These are phyloP conservation scores for Trissolcus brochymenae DNA, from an alignment of 2,888 invertebrate genomes.

Conservation along the genomic window DNA sequence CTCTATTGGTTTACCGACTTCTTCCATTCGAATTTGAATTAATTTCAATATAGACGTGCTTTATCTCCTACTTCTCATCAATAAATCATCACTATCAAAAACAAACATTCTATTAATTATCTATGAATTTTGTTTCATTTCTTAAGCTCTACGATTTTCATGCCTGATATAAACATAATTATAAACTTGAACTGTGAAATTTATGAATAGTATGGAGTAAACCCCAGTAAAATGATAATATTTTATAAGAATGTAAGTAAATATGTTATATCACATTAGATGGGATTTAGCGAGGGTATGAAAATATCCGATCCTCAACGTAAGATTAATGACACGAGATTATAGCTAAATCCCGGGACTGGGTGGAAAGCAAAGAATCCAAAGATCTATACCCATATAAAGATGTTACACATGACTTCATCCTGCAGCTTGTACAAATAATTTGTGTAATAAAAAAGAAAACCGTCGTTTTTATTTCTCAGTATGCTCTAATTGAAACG, in stretches of 20 bases:
- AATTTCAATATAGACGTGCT: conserved; percentile 34
- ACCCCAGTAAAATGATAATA: conserved; percentile 8
- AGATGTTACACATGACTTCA: conserved; percentile 33
- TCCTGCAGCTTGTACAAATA: conserved; percentile 10
- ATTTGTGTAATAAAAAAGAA: neutral
- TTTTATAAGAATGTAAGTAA: conserved; percentile 16
- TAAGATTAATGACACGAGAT: conserved; percentile 74
- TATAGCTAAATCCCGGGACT: conserved; percentile 63
- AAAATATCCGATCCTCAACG: conserved; percentile 62
- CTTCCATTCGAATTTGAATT: conserved; percentile 40
- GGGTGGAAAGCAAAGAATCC: conserved; percentile 65
- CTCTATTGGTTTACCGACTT: conserved; percentile 14
- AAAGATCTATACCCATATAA: conserved; percentile 59
- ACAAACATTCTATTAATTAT: neutral
- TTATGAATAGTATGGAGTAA: no score
- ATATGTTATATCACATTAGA: conserved; percentile 39
- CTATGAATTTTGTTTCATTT: no score
- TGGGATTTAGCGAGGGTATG: conserved; percentile 58
- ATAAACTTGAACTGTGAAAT: no score
- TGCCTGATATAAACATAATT: neutral
- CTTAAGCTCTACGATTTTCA: no score
- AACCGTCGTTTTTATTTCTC: neutral
- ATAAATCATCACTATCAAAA: neutral
- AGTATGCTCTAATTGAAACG: no score
- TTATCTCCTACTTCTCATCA: conserved; percentile 1